Percentiles rank a stretch among this genome's conserved stretches.
These are phyloP conservation scores for Anoplophora glabripennis DNA, from an alignment of 1,140 invertebrate genomes.

Conservation along the genomic window DNA sequence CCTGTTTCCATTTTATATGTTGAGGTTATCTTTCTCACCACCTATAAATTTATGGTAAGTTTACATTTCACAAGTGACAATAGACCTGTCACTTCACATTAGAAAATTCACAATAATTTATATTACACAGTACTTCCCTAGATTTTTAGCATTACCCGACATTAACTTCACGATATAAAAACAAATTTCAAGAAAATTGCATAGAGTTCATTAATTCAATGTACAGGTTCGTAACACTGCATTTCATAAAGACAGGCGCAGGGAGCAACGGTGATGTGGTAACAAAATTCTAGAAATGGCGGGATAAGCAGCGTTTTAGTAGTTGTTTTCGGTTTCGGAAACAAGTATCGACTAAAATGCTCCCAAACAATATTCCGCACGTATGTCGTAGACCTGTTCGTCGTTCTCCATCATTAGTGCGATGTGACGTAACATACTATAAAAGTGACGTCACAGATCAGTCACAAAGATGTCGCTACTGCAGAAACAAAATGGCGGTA, in stretches of 20 bases:
- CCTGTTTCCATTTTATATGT: slow-evolving; percentile 7
- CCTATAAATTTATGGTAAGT: slow-evolving; percentile 1
- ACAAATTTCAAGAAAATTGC: neutral
- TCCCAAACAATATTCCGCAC: slow-evolving; percentile 3
- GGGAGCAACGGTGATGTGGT: neutral
- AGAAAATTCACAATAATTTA: slow-evolving; percentile 1
- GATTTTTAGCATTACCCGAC: neutral
- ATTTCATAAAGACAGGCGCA: slow-evolving; percentile 1
- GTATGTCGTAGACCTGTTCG: slow-evolving; percentile 15
- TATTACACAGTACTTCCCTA: neutral
- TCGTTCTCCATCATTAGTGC: neutral
- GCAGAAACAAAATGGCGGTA: too few species aligned
- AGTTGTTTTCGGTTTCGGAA: slow-evolving; percentile 7
- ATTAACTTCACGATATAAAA: neutral
- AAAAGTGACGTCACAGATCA: too few species aligned
- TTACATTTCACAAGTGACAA: slow-evolving; percentile 7
- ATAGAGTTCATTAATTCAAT: neutral
- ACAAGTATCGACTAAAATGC: slow-evolving; percentile 4
- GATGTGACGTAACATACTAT: neutral
- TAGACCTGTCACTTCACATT: slow-evolving; percentile 5
- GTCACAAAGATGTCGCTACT: too few species aligned
- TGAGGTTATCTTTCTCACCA: neutral
- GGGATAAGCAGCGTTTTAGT: slow-evolving; percentile 2
- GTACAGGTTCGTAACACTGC: slow-evolving; percentile 12
- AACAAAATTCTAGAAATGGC: slow-evolving; percentile 13